Percentiles rank a stretch among this genome's conserved stretches.
Conservation (phyloP, 2,888 invertebrate genomes). For the Campaea margaritaria region DNA sequence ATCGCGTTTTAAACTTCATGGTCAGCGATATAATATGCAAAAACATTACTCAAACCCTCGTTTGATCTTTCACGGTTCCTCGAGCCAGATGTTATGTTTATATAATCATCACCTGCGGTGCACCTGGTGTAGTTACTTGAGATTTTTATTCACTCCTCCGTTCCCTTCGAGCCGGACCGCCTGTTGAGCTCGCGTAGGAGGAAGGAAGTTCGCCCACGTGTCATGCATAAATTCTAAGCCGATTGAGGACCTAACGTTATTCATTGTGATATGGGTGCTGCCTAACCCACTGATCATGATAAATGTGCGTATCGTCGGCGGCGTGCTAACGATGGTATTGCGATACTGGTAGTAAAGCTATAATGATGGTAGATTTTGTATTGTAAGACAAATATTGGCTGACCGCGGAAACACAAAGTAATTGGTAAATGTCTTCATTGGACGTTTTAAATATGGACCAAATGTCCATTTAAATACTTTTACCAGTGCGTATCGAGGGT, state of each 20-base stretch:
- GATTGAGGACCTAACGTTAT: conserved; percentile 14
- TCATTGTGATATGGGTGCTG: not conserved
- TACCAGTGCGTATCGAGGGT: no score
- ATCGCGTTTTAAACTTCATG: not conserved
- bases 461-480: no score
- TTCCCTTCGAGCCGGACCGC: conserved; percentile 10
- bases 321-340: not conserved
- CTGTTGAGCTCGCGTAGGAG: conserved; percentile 27
- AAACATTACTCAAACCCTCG: not conserved
- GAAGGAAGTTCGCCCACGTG: conserved; percentile 40
- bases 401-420: no score
- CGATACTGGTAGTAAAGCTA: not conserved
- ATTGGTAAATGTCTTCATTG: no score
- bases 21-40: conserved; percentile 3
- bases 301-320: not conserved
- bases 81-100: conserved; percentile 11
- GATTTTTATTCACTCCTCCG: conserved; percentile 19
- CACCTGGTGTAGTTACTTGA: conserved; percentile 4
- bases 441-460: no score
- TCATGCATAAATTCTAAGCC: conserved; percentile 26
- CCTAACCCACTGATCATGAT: conserved; percentile 1
- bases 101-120: conserved; percentile 19
- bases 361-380: no score
- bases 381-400: no score
- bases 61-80: conserved; percentile 12